Base-by-base conservation (phyloP, 1,140 invertebrate genomes). In the Ylistrum balloti region DNA sequence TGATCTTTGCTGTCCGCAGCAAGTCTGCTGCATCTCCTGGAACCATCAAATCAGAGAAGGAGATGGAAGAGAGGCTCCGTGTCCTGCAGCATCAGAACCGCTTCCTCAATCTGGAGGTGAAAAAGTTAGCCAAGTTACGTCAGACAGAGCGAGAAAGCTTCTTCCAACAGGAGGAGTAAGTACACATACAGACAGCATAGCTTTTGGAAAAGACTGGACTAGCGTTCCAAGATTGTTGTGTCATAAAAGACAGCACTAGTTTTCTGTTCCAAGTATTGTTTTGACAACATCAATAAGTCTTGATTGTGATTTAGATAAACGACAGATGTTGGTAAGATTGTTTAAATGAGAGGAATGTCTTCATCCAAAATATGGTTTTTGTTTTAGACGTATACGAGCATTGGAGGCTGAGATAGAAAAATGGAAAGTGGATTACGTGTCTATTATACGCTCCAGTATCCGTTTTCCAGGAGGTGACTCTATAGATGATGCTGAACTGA, bases 371-470 rank as follows among this genome's bases (percentile, higher is more conserved):
- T 38, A 5, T 38, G 35, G n/a, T 74, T 90, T 15, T 89, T 86
- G 33, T 94, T 94, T 22, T 89, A 96, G 96, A 33, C 92, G 94
- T 85, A 91, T 96, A 17, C 92, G 91, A 48, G 88, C 93, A 10
- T 86, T 96, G 34, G 95, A 96, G 90, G 94, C 93, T 10, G 95
- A 96, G 88, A 96, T 97, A 86, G 96, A 97, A 87, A 94, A 96
- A 89, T 96, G 97, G 94, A 97, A 97, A 91, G 91, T 96, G 89
- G 96, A 97, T 90, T 97, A 97, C 90, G 96, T 97, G 0, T 96
- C 95, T 20, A 92, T 97, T 28, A 95, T 97, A 28, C 97, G 97
- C 93, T 97, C 97, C 33, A 96, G 96, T 91, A 96, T 97, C 20
- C 92, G 96, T 22, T 96, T 97, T 85, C 96, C 96, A 22, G 94